These are phyloP conservation scores for Chitala chitala DNA, from an alignment of 2,113 vertebrate genomes.

Conservation along the genomic window DNA sequence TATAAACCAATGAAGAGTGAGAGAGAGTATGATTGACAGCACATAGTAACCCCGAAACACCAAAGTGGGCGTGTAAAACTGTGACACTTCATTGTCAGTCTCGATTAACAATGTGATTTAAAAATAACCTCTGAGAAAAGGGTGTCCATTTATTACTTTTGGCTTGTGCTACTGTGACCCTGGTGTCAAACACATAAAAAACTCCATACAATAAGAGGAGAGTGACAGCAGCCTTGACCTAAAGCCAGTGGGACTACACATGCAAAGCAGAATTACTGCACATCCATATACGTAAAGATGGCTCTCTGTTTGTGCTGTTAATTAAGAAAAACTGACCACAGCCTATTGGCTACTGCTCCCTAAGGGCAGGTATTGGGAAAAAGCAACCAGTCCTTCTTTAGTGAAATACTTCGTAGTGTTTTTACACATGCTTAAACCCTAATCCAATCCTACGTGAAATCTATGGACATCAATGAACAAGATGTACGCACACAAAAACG, in stretches of 20 bases:
- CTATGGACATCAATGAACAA: background rate
- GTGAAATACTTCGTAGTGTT: too few relatives aligned
- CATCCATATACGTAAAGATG: background rate
- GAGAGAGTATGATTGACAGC: background rate
- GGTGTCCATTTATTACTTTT: background rate
- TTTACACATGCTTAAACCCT: background rate
- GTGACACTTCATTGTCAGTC: too few relatives aligned
- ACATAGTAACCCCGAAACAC: background rate
- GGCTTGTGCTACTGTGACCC: background rate
- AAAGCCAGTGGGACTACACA: background rate
- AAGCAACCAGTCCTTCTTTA: too few relatives aligned
- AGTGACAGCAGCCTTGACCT: background rate
- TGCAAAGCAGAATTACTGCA: conserved; percentile 4
- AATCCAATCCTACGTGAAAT: background rate
- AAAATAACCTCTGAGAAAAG: too few relatives aligned
- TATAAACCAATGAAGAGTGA: too few relatives aligned
- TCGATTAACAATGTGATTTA: too few relatives aligned
- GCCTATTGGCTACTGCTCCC: background rate
- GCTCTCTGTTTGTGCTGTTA: background rate
- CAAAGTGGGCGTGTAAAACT: too few relatives aligned
- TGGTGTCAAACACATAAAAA: background rate
- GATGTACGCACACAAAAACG: conserved; percentile 2
- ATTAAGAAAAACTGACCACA: too few relatives aligned
- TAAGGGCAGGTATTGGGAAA: too few relatives aligned
- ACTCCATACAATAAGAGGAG: background rate